These are phyloP conservation scores for Brachypalpus laphriformis DNA, from an alignment of 2,888 invertebrate genomes.

Conservation along the genomic window DNA sequence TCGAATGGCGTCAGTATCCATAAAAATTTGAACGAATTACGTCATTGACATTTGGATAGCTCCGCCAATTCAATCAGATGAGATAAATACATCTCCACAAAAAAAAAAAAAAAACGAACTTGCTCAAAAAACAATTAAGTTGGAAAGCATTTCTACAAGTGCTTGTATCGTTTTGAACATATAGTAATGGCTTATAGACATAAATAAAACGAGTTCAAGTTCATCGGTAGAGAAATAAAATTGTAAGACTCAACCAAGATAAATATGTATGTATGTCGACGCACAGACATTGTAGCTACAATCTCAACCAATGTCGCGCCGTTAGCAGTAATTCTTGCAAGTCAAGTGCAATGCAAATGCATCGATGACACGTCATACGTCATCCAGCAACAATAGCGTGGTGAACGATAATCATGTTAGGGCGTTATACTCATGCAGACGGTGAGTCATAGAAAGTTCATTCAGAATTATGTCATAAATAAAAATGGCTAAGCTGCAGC, in stretches of 20 bases:
- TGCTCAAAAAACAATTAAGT: slow-evolving; percentile 20
- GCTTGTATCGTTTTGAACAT: background rate
- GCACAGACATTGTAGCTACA: background rate
- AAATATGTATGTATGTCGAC: background rate
- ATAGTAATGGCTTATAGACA: background rate
- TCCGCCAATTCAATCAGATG: slow-evolving; percentile 34
- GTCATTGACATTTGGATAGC: slow-evolving; percentile 52
- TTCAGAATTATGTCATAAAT: slow-evolving; percentile 37
- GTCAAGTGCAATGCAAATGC: slow-evolving; percentile 19
- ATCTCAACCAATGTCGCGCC: background rate
- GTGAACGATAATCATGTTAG: background rate
- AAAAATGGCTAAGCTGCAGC: background rate
- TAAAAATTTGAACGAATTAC: slow-evolving; percentile 35
- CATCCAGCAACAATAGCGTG: background rate
- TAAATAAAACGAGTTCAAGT: slow-evolving; percentile 35
- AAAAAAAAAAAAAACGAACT: background rate
- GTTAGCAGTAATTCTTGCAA: background rate
- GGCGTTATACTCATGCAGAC: background rate
- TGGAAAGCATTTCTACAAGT: slow-evolving; percentile 38
- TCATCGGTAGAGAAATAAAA: background rate
- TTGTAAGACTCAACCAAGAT: background rate
- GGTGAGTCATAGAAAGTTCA: slow-evolving; percentile 29
- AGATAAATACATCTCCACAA: background rate
- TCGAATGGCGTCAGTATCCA: slow-evolving; percentile 21
- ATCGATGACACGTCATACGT: slow-evolving; percentile 4